A percentile compares a stretch with the other conserved stretches of the same genome.
Conservation (phyloP, 2,888 invertebrate species). For the Cheilosia variabilis region DNA sequence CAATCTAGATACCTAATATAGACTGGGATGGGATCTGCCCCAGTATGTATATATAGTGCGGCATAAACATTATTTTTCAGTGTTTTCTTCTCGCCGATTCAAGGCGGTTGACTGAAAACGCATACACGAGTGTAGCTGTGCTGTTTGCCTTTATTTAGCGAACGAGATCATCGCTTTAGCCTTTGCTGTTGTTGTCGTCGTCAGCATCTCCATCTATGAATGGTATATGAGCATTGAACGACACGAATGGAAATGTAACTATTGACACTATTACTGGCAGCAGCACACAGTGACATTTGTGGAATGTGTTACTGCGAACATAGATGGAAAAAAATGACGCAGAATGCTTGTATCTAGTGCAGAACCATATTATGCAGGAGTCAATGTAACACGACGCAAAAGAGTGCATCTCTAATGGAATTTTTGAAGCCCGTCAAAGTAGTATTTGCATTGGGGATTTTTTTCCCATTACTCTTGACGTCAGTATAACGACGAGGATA, state of each 20-base stretch:
- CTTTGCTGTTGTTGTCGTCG: conserved; percentile 10
- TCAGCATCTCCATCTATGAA: conserved; percentile 44
- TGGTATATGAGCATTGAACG: conserved; percentile 22
- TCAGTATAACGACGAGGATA: no score
- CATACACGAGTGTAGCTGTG: conserved; percentile 5
- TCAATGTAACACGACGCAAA: background rate
- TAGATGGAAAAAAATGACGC: background rate
- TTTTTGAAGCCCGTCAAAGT: background rate
- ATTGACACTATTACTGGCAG: conserved; percentile 27
- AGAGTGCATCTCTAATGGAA: background rate
- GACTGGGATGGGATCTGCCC: background rate
- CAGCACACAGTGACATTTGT: conserved; percentile 3
- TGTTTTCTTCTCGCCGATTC: conserved; percentile 2
- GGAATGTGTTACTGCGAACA: background rate
- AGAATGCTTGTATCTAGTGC: background rate
- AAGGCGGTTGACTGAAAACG: conserved; percentile 28
- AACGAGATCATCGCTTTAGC: conserved; percentile 56
- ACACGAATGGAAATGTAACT: conserved; percentile 35
- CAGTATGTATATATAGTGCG: no score
- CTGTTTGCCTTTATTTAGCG: conserved; percentile 56
- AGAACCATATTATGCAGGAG: background rate
- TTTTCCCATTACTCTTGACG: no score
- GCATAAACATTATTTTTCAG: background rate
- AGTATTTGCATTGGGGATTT: background rate
- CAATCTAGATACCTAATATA: conserved; percentile 29